Percentiles rank a stretch among this genome's conserved stretches.
These are phyloP conservation scores for Drosophila murphyi DNA, from an alignment of 1,140 invertebrate species.

Conservation along the genomic window DNA sequence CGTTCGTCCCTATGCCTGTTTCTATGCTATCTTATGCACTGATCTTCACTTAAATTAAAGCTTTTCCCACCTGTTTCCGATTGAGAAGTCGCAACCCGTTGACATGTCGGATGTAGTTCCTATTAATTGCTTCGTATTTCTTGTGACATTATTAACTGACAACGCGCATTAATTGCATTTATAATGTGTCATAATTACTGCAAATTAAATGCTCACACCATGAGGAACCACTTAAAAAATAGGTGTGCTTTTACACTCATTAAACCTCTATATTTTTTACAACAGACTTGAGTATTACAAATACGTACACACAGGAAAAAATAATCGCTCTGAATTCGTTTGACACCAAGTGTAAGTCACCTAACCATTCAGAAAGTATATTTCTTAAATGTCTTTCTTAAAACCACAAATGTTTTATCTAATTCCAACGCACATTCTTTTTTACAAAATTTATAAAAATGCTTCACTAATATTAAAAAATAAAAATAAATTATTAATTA, in stretches of 20 bases:
- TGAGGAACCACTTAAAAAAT: conserved; percentile 30
- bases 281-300: neutral
- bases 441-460: no score
- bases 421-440: no score
- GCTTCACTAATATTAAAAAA: no score
- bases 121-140: conserved; percentile 51
- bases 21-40: neutral
- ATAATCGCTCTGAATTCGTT: no score
- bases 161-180: conserved; percentile 70
- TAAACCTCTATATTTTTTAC: conserved; percentile 4
- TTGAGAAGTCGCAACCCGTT: conserved; percentile 23
- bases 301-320: neutral
- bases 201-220: conserved; percentile 50
- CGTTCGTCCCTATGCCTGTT: conserved; percentile 31
- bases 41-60: conserved; percentile 23
- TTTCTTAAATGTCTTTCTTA: no score
- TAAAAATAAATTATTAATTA: no score
- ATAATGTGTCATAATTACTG: conserved; percentile 75
- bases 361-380: no score
- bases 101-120: conserved; percentile 19
- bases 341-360: no score
- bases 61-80: conserved; percentile 28
- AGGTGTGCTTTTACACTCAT: conserved; percentile 21
- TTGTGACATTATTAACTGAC: conserved; percentile 69
- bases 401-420: no score